Percentiles rank a stretch among this genome's conserved stretches.
These are phyloP conservation scores for Serripes groenlandicus DNA, from an alignment of 2,888 invertebrate genomes.

Conservation along the genomic window DNA sequence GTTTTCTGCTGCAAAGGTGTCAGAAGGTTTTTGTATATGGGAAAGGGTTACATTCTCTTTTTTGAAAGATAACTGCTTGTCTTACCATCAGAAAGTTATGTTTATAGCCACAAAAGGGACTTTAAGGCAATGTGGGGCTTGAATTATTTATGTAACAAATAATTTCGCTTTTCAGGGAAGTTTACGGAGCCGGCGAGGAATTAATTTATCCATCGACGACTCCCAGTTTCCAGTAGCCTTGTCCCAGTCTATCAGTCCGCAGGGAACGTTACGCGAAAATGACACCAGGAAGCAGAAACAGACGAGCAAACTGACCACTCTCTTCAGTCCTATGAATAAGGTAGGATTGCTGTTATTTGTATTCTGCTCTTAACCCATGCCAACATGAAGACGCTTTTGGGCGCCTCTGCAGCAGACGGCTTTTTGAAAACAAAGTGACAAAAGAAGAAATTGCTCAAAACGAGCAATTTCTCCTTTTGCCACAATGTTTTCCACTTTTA, in stretches of 20 bases:
- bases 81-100: too few species aligned
- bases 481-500: background rate
- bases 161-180: conserved; percentile 79
- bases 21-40: too few species aligned
- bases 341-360: conserved; percentile 62
- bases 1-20: too few species aligned
- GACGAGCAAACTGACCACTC: conserved; percentile 78
- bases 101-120: too few species aligned
- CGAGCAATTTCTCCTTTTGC: conserved; percentile 1
- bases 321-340: conserved; percentile 80
- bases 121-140: too few species aligned
- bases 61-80: too few species aligned
- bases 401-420: background rate
- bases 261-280: conserved; percentile 75
- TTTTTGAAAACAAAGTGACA: conserved; percentile 1
- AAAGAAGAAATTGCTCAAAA: background rate
- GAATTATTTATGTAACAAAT: too few species aligned
- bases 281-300: conserved; percentile 76
- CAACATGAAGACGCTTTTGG: background rate
- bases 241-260: conserved; percentile 74
- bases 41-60: too few species aligned
- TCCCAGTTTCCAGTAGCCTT: conserved; percentile 70
- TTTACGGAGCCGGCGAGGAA: conserved; percentile 74
- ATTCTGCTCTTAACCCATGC: background rate
- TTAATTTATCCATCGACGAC: conserved; percentile 81